These are phyloP conservation scores for Darevskia nairensis DNA, from an alignment of 2,797 vertebrate species.

Conservation along the genomic window DNA sequence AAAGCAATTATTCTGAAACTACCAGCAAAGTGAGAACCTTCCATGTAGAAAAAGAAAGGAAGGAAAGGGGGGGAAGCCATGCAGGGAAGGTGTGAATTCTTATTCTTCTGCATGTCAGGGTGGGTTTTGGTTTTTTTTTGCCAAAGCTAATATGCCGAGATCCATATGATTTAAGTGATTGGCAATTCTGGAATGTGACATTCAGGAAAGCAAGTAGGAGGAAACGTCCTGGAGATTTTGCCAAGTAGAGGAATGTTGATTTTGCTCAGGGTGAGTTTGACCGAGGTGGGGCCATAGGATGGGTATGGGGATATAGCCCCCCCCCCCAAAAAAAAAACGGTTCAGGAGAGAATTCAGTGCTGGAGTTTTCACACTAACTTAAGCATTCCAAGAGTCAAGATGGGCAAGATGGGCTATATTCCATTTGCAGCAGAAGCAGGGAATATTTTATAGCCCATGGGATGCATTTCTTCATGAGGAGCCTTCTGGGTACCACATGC, in stretches of 20 bases:
- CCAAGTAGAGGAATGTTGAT: slow-evolving; percentile 43
- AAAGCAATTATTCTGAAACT: slow-evolving; percentile 53
- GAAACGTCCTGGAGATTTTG: slow-evolving; percentile 44
- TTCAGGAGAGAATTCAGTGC: neutral
- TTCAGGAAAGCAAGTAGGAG: slow-evolving; percentile 29
- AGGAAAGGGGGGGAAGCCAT: slow-evolving; percentile 37
- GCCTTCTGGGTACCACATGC: too few species aligned
- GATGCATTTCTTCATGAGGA: too few species aligned
- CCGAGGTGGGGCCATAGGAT: neutral
- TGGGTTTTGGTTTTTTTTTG: slow-evolving; percentile 30
- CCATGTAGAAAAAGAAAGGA: slow-evolving; percentile 33
- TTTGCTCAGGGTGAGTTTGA: slow-evolving; percentile 56
- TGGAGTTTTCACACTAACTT: slow-evolving; percentile 14
- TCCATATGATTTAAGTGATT: slow-evolving; percentile 64
- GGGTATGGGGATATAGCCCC: neutral
- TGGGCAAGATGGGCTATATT: neutral
- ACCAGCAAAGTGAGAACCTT: slow-evolving; percentile 56
- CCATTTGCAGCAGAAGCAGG: neutral
- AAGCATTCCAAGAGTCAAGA: slow-evolving; percentile 4
- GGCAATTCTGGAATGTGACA: slow-evolving; percentile 42
- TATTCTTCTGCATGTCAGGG: slow-evolving; percentile 61
- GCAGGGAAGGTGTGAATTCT: slow-evolving; percentile 66
- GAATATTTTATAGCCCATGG: too few species aligned
- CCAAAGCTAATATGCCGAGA: slow-evolving; percentile 70
- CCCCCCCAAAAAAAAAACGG: neutral